phyloP scores from a whole-genome alignment of 1,140 invertebrate species.

The Hesperophylax magnus region DNA sequence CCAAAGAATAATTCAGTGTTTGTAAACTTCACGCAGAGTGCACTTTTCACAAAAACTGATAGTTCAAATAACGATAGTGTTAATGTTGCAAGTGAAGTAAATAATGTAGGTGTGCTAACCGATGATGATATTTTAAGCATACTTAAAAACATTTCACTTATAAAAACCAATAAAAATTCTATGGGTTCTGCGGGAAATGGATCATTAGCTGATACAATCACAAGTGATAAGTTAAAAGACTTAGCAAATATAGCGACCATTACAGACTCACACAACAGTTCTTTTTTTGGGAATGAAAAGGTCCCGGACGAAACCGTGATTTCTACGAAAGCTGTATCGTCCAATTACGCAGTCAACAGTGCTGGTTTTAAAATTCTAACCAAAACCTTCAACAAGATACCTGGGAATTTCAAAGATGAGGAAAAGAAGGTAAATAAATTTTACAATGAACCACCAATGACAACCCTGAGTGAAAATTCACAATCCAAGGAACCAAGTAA shows the following conservation, averaged over 20 bases:
- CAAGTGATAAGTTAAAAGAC: slow-evolving; percentile 69
- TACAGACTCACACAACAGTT: slow-evolving; percentile 67
- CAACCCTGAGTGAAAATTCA: slow-evolving; percentile 34
- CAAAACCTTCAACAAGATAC: slow-evolving; percentile 75
- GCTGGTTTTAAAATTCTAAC: slow-evolving; percentile 77
- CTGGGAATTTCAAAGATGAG: slow-evolving; percentile 66
- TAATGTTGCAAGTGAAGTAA: neutral
- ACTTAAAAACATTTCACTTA: slow-evolving; percentile 41
- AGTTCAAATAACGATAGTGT: neutral
- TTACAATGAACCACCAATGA: slow-evolving; percentile 56
- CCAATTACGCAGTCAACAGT: slow-evolving; percentile 73
- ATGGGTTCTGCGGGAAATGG: slow-evolving; percentile 9
- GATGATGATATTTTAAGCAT: slow-evolving; percentile 49
- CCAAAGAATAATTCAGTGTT: slow-evolving; percentile 19
- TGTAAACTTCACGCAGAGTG: neutral
- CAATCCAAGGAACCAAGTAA: slow-evolving; percentile 49
- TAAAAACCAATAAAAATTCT: slow-evolving; percentile 25
- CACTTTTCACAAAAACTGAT: neutral
- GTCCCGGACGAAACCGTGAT: slow-evolving; percentile 66
- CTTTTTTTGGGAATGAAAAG: slow-evolving; percentile 63
- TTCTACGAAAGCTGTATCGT: slow-evolving; percentile 73
- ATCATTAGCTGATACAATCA: slow-evolving; percentile 56
- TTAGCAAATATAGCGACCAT: slow-evolving; percentile 69
- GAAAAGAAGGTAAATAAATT: slow-evolving; percentile 65
- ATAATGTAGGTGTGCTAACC: slow-evolving; percentile 15